Base-by-base conservation (phyloP, 2,797 vertebrate species). In the Manis pentadactyla region DNA sequence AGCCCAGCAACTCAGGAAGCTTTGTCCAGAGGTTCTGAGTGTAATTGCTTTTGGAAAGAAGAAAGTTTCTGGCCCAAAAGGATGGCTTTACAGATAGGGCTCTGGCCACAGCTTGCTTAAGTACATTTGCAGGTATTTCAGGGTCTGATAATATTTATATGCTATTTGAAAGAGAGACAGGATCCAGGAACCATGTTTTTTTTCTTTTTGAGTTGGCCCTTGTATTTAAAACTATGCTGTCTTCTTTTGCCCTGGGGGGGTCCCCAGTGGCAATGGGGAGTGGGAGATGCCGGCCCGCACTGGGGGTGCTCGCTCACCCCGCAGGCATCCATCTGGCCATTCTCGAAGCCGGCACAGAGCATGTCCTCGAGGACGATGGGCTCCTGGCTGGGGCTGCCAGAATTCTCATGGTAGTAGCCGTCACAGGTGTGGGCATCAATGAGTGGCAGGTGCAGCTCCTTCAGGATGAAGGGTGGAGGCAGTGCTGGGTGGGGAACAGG, bases 281-380 rank as follows among this genome's bases (percentile, higher is more conserved):
- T 27, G 49, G 21, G 37, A 12, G 34, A 12, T 2, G 59, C 59
- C 18, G 34, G 29, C 46, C 53, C 37, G 39, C 53, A 8, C 19
- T 1, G 17, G 37, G 18, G 5, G 19, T 37, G 37, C 51, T n/a
- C 9, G 61, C 93, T 87, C 91, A 99, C 99, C 98, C 98, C 98
- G 85, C 99, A 99, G 49, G 99, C 97, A 2, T 99, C 99, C 1
- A 86, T 96, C 27, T 98, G 96, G 6, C 99, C 99, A 0, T 18
- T n/a, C 34, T 85, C 19, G 8, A 88, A 97, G 73, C 99, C 99
- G 0, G 99, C 99, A 55, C 99, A 99, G 93, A 99, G 96, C 99
- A 99, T 99, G 77, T 97, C 97, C 4, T 92, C 31, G 0, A 19
- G 29, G 13, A 99, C 88, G 81, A 93, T 59, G 4, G 94, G 96